These are phyloP conservation scores for Emydura subglobosa DNA, from an alignment of 2,113 vertebrate species.

Conservation along the genomic window DNA sequence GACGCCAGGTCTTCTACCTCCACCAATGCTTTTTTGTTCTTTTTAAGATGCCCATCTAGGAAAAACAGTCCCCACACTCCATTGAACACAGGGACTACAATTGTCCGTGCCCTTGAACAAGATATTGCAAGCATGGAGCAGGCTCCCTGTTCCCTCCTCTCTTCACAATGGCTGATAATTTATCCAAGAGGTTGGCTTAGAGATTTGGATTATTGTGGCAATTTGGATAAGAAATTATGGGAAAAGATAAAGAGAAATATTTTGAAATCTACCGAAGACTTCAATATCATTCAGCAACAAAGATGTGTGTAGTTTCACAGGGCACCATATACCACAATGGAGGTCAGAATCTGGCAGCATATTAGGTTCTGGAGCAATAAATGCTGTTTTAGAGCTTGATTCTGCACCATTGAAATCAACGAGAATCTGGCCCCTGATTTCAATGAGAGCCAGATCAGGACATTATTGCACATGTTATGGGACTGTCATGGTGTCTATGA, in stretches of 20 bases:
- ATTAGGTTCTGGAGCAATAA: background rate
- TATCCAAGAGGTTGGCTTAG: background rate
- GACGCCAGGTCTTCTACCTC: background rate
- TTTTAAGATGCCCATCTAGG: background rate
- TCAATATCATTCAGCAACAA: background rate
- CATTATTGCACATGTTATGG: no score
- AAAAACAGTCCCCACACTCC: background rate
- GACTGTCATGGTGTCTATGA: no score
- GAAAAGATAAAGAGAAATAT: background rate
- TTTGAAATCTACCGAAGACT: background rate
- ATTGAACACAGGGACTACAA: rapidly evolving
- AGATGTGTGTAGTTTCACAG: background rate
- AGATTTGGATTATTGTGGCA: background rate
- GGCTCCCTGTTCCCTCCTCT: background rate
- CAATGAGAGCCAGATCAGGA: background rate
- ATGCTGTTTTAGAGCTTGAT: background rate
- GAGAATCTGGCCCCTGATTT: background rate
- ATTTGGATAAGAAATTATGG: background rate
- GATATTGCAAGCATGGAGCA: background rate
- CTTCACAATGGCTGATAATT: background rate
- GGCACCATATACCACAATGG: background rate
- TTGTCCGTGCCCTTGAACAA: background rate
- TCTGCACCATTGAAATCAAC: no score
- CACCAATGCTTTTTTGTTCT: background rate
- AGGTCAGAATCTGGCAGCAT: background rate